These are phyloP conservation scores for Myocastor coypus DNA, from an alignment of 2,113 vertebrate species.

Conservation along the genomic window DNA sequence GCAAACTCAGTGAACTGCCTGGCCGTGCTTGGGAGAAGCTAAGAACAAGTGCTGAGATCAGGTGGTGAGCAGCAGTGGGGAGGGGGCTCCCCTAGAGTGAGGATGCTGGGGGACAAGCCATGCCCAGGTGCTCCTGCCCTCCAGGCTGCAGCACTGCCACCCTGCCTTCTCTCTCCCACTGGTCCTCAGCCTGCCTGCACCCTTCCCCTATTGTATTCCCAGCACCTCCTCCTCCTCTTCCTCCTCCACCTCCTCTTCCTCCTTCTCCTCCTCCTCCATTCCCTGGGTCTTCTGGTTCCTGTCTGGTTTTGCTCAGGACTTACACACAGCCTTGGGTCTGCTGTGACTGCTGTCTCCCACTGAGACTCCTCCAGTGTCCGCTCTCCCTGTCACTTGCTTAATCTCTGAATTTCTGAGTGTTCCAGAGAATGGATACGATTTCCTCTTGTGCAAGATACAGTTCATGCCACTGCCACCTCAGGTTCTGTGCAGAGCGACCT, in stretches of 20 bases:
- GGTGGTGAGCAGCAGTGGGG: no score
- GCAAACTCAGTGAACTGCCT: background rate
- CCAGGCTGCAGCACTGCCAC: no score
- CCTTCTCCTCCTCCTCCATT: background rate
- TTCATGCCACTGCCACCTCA: background rate
- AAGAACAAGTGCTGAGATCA: background rate
- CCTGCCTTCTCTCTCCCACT: background rate
- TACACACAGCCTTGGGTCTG: background rate
- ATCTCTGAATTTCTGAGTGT: background rate
- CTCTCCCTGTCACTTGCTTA: background rate
- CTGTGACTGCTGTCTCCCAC: background rate
- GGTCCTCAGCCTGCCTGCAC: no score
- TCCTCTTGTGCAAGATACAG: background rate
- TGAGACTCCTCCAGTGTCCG: background rate
- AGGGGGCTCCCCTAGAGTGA: background rate
- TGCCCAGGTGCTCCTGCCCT: background rate
- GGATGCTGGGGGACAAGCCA: background rate
- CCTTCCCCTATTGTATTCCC: background rate
- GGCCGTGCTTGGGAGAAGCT: background rate
- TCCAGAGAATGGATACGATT: background rate
- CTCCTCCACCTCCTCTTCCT: no score
- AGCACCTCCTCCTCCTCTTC: background rate
- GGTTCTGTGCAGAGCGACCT: background rate
- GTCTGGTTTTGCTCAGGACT: background rate
- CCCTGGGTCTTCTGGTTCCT: background rate